Conservation (phyloP, 1,140 invertebrate genomes). For the Orchesella cincta region DNA sequence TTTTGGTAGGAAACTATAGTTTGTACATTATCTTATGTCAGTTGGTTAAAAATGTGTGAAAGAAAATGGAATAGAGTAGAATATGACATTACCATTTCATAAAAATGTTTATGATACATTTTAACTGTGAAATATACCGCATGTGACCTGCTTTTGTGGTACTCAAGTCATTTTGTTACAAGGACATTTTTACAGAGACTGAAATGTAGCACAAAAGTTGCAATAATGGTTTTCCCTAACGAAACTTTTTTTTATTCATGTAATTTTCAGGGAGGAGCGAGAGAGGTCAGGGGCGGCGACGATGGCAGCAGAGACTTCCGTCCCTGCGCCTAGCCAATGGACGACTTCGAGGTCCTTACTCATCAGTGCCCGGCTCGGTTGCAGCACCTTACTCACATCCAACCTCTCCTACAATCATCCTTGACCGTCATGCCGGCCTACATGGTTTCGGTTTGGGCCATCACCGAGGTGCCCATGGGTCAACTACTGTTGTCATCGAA, state of each 20-base stretch:
- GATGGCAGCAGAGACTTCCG: constrained; percentile 45
- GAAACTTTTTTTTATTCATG: constrained; percentile 22
- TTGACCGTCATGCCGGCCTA: constrained; percentile 45
- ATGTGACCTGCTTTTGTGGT: too few species aligned
- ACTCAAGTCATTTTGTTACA: too few species aligned
- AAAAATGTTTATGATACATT: too few species aligned
- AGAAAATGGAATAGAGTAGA: too few species aligned
- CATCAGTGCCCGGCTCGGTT: constrained; percentile 47
- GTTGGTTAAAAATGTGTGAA: too few species aligned
- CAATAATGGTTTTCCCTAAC: too few species aligned
- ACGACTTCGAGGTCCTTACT: constrained; percentile 46
- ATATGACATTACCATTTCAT: too few species aligned
- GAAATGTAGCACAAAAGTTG: too few species aligned
- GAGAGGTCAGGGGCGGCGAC: constrained; percentile 46
- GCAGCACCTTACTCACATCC: constrained; percentile 44
- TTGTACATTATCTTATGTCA: too few species aligned
- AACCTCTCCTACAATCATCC: constrained; percentile 43
- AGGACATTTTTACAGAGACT: too few species aligned
- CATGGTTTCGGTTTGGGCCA: constrained; percentile 43
- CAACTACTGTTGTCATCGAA: constrained; percentile 45
- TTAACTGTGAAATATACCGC: too few species aligned
- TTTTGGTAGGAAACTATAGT: too few species aligned
- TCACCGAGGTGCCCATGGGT: constrained; percentile 36
- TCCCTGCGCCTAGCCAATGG: constrained; percentile 47
- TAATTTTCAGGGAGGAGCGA: constrained; percentile 47